Percentiles rank a stretch among this genome's conserved stretches.
phyloP scores from a whole-genome alignment of 2,888 invertebrate species.

The Teleogryllus oceanicus region DNA sequence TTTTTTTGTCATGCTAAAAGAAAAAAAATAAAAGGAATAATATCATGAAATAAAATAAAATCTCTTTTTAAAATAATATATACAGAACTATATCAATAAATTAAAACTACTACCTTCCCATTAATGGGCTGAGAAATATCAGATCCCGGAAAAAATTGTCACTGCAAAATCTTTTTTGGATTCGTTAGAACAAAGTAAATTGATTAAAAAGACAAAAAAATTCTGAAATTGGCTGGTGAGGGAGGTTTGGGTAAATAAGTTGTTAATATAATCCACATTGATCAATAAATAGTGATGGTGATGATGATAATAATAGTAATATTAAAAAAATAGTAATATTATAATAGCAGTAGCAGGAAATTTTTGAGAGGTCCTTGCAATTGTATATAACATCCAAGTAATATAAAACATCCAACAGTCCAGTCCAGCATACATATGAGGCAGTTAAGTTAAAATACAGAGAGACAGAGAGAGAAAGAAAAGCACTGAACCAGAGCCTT shows the following conservation, averaged over 20 bases:
- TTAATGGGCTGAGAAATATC: slow-evolving; percentile 25
- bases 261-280: background rate
- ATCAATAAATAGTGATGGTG: slow-evolving; percentile 20
- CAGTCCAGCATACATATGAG: slow-evolving; percentile 24
- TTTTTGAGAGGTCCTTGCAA: slow-evolving; percentile 52
- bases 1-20: slow-evolving; percentile 31
- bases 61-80: slow-evolving; percentile 25
- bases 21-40: slow-evolving; percentile 31
- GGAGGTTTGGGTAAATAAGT: slow-evolving; percentile 20
- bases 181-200: slow-evolving; percentile 24
- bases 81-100: slow-evolving; percentile 27
- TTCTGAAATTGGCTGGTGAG: slow-evolving; percentile 19
- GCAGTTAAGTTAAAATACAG: slow-evolving; percentile 22
- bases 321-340: slow-evolving; percentile 27
- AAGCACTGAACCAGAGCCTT: background rate
- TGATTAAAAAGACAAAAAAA: slow-evolving; percentile 23
- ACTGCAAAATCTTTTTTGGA: slow-evolving; percentile 29
- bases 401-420: slow-evolving; percentile 35
- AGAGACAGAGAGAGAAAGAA: slow-evolving; percentile 23
- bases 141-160: slow-evolving; percentile 23
- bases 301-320: slow-evolving; percentile 25
- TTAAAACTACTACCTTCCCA: slow-evolving; percentile 35
- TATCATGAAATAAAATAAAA: slow-evolving; percentile 27
- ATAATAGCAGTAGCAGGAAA: slow-evolving; percentile 43
- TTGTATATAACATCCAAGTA: slow-evolving; percentile 34